A percentile compares a stretch with the other conserved stretches of the same genome.
Conservation (phyloP, 2,113 vertebrate genomes). For the Xyliphius kryptos region DNA sequence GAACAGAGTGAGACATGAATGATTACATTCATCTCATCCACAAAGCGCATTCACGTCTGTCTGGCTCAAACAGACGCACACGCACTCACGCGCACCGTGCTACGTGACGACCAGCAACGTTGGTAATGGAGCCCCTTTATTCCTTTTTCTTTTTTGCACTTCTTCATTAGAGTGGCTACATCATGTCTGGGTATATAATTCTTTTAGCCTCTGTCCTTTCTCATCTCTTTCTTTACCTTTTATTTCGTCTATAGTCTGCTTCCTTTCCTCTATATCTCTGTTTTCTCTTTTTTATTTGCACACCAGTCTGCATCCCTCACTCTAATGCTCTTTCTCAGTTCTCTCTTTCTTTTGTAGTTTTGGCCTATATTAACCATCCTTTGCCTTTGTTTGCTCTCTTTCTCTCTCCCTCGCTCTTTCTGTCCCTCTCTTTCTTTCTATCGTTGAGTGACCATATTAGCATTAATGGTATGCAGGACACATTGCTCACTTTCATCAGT, state of each 20-base stretch:
- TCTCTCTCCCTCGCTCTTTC: not conserved
- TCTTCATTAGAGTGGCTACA: not conserved
- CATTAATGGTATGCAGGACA: constrained; percentile 14
- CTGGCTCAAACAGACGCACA: not conserved
- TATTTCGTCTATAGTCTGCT: not conserved
- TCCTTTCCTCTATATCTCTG: not conserved
- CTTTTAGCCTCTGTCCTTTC: not conserved
- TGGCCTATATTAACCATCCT: not conserved
- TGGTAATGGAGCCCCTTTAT: constrained; percentile 4
- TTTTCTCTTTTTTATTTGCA: not conserved
- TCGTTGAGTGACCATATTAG: not conserved
- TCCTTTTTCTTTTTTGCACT: not conserved
- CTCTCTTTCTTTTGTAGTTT: not conserved
- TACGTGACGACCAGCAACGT: constrained; percentile 11
- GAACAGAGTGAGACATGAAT: constrained; percentile 13
- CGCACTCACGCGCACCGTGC: not conserved
- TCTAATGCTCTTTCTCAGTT: not conserved
- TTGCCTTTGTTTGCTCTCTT: not conserved
- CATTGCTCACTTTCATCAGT: not conserved
- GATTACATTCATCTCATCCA: constrained; percentile 11
- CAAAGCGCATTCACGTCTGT: not conserved
- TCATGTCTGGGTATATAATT: not conserved
- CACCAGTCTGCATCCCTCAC: not conserved
- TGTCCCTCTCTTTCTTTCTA: not conserved
- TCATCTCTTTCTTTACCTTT: not conserved